phyloP scores from a whole-genome alignment of 1,140 invertebrate species.

The Ceratosolen fusciceps region DNA sequence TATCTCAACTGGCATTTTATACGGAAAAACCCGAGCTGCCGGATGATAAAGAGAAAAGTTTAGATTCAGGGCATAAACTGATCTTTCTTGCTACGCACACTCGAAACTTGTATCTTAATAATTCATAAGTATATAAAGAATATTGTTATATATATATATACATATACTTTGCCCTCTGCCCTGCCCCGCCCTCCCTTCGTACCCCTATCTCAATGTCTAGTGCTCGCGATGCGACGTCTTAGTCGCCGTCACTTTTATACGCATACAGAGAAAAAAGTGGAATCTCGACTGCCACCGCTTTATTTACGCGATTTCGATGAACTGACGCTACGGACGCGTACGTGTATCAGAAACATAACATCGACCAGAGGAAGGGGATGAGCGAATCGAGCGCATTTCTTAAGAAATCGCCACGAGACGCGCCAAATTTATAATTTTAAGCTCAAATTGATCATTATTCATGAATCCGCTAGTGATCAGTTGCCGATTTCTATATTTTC shows the following conservation, averaged over 20 bases:
- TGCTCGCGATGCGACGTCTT: constrained; percentile 7
- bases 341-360: neutral
- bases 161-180: too few relatives aligned
- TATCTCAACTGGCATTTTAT: neutral
- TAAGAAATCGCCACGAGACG: neutral
- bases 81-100: constrained; percentile 16
- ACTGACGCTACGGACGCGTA: neutral
- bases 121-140: constrained; percentile 29
- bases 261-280: neutral
- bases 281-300: neutral
- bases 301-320: neutral
- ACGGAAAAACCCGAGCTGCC: constrained; percentile 6
- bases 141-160: neutral
- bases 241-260: neutral
- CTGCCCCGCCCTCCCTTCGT: neutral
- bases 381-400: neutral
- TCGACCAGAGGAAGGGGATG: too few relatives aligned
- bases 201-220: neutral
- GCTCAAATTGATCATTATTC: too few relatives aligned
- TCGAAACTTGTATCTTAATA: constrained; percentile 22
- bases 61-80: neutral
- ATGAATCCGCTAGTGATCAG: too few relatives aligned
- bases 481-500: too few relatives aligned
- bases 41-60: constrained; percentile 21
- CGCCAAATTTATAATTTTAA: neutral